A percentile compares a stretch with the other conserved stretches of the same genome.
Conservation (phyloP, 2,888 invertebrate species). For the Athripsodes cinereus region DNA sequence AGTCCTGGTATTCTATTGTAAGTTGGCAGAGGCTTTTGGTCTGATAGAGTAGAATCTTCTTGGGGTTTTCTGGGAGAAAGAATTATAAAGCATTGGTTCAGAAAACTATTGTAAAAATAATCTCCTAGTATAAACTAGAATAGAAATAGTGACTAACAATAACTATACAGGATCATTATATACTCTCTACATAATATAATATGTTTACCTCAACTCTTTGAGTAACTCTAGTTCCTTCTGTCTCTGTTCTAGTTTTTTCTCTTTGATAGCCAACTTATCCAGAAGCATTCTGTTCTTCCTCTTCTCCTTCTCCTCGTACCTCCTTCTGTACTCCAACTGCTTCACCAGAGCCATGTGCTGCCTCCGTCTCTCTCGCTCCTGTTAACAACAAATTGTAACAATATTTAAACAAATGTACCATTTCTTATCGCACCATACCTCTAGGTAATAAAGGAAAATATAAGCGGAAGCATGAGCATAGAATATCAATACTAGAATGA, state of each 20-base stretch:
- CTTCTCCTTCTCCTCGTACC: slow-evolving; percentile 79
- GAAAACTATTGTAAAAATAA: too few relatives aligned
- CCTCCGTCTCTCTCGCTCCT: slow-evolving; percentile 83
- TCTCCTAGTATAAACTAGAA: not conserved
- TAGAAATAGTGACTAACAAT: too few relatives aligned
- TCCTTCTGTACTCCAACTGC: slow-evolving; percentile 77
- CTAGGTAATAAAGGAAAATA: too few relatives aligned
- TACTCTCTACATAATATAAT: not conserved
- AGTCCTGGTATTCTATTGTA: slow-evolving; percentile 74
- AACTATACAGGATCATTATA: too few relatives aligned
- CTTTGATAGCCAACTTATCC: slow-evolving; percentile 78
- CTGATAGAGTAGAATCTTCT: slow-evolving; percentile 82
- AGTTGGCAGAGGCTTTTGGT: slow-evolving; percentile 65
- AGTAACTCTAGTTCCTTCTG: slow-evolving; percentile 64
- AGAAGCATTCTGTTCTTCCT: slow-evolving; percentile 71
- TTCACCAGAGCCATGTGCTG: slow-evolving; percentile 88
- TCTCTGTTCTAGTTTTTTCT: slow-evolving; percentile 72
- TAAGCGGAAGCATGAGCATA: too few relatives aligned
- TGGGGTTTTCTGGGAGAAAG: slow-evolving; percentile 64
- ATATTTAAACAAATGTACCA: not conserved
- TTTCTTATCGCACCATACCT: too few relatives aligned
- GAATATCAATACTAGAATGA: too few relatives aligned
- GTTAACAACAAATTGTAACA: slow-evolving; percentile 18
- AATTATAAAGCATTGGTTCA: not conserved
- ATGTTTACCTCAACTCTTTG: slow-evolving; percentile 52